Base-by-base conservation (phyloP, 1,140 invertebrate species). In the Euwallacea similis region DNA sequence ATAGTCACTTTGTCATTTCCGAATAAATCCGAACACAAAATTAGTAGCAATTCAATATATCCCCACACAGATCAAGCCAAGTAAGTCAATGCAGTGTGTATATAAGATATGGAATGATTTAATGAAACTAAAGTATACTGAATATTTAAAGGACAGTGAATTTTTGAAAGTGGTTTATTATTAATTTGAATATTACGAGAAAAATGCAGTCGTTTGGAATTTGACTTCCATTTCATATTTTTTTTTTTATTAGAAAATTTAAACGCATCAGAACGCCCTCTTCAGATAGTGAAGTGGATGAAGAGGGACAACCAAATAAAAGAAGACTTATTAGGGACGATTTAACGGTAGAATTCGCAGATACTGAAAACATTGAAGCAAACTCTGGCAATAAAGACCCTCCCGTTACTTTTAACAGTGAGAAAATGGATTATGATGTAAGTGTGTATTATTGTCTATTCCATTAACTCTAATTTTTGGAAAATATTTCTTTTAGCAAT, bases 351-450 rank as follows among this genome's bases (percentile, higher is more conserved):
- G 64, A 75, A 67, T 75, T 75, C 67, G 2, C 56, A 16, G 69
- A 71, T 15, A 6, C 60, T 6, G 61, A 68, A 47, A 58, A 64
- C 9, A 11, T 10, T 21, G 42, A 70, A 7, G 41, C 15, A 11
- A 69, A 66, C 55, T 13, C n/a, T 10, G 33, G 67, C 7, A 68
- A 59, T 50, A 7, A 16, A 21, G 16, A 56, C 7, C 4, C 21
- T 33, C 46, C 46, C 13, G 7, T 21, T 21, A 53, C 68, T 16
- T 16, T 61, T 8, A 73, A 69, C 9, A 73, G 61, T 66, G 63
- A 75, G 7, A 56, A 74, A 21, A 60, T 63, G 11, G 47, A 74
- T 63, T 69, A 72, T 67, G 73, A 76, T 46, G 75, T 76, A 71
- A 75, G 71, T 55, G 11, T 15, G 60, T 67, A 9, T 61, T 61